phyloP scores from a whole-genome alignment of 2,113 vertebrate species.

The Probosciger aterrimus region DNA sequence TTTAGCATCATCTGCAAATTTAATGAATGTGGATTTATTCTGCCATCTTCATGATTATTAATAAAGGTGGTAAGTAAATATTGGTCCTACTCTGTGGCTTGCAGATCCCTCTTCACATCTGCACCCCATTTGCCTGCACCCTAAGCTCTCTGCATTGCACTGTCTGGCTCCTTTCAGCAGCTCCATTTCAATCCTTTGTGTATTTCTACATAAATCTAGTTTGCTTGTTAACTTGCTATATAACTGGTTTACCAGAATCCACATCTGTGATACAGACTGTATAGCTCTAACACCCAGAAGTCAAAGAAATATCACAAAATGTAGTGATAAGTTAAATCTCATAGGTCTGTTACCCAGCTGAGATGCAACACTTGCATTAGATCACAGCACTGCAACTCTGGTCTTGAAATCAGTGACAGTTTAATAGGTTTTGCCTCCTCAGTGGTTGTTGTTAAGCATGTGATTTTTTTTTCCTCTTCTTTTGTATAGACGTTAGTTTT shows the following conservation, averaged over 20 bases:
- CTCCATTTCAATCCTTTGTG: neutral
- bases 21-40: conserved; percentile 9
- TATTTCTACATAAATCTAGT: neutral
- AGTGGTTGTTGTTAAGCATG: neutral
- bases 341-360: neutral
- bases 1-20: conserved; percentile 42
- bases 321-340: neutral
- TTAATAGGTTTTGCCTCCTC: neutral
- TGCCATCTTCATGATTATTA: neutral
- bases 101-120: neutral
- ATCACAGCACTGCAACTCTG: neutral
- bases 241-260: neutral
- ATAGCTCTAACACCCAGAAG: neutral
- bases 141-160: neutral
- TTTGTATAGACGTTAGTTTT: neutral
- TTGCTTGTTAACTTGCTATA: neutral
- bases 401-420: neutral
- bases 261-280: neutral
- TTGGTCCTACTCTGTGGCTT: neutral
- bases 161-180: neutral
- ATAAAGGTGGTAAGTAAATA: neutral
- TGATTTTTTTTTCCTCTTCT: accelerated
- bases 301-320: neutral
- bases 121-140: neutral
- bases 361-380: neutral